Conservation (phyloP, 2,113 vertebrate species). For the Amphiprion ocellaris region DNA sequence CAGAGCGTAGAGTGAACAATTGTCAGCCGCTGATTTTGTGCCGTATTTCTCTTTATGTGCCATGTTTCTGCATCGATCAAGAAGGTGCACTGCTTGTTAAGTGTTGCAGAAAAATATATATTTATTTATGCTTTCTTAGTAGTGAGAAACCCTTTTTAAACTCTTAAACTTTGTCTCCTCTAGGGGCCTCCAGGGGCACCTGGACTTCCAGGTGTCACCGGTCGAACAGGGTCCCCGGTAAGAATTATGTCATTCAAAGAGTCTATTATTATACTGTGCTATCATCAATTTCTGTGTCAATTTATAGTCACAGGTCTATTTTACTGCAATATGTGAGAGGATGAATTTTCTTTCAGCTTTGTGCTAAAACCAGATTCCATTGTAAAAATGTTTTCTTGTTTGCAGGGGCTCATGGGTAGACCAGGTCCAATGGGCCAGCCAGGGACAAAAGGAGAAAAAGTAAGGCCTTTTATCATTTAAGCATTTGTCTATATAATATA, state of each 20-base stretch:
- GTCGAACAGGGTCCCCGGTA: constrained; percentile 89
- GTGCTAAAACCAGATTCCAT: constrained; percentile 1
- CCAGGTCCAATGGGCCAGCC: constrained; percentile 87
- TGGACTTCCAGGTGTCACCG: constrained; percentile 88
- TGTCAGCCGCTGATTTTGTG: neutral
- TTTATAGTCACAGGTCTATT: neutral
- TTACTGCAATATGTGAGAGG: no score
- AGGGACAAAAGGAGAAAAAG: constrained; percentile 83
- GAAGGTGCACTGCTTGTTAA: no score
- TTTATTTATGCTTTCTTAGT: constrained; percentile 3
- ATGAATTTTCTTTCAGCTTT: neutral
- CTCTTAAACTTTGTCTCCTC: neutral
- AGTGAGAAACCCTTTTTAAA: neutral
- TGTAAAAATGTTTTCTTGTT: constrained; percentile 53
- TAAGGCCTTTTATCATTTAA: constrained; percentile 49
- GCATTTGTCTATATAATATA: neutral
- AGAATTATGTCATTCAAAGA: constrained; percentile 55
- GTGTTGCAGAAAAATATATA: constrained; percentile 9
- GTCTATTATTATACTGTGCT: neutral
- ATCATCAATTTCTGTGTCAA: neutral
- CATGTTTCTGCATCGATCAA: neutral
- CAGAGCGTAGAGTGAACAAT: neutral
- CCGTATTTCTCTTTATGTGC: neutral
- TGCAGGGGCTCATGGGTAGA: constrained; percentile 92
- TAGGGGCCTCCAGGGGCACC: constrained; percentile 91